Evolutionary conservation across 2,797 vertebrate genomes (phyloP).

Genomic region (Scolopax bukidnonensis): DNA sequence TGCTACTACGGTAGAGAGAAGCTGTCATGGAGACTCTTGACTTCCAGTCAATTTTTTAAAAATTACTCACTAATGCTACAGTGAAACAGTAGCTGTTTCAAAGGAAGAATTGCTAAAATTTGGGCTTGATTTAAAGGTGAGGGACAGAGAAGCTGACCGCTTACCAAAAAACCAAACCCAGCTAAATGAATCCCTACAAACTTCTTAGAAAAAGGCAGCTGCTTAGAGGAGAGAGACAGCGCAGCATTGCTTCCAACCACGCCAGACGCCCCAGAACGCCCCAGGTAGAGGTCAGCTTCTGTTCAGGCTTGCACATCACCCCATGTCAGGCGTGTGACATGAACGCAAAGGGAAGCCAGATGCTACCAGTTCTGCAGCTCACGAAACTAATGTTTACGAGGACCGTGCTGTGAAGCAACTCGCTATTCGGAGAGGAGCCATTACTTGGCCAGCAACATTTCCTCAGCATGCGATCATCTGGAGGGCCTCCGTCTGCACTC

Average conservation of each 20-base stretch:
- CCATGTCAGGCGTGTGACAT: not conserved
- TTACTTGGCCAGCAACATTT: not conserved
- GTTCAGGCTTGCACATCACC: slow-evolving; percentile 20
- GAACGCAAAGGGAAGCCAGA: not conserved
- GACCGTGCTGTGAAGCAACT: not conserved
- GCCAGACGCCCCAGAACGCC: not conserved
- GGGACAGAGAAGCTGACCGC: not conserved
- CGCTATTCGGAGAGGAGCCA: not conserved
- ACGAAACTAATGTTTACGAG: not conserved
- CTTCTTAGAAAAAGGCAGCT: not conserved
- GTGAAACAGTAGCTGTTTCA: not conserved
- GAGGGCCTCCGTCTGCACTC: not conserved
- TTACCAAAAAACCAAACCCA: not conserved
- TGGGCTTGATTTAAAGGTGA: not conserved
- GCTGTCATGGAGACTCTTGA: not conserved
- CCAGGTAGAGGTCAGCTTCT: slow-evolving; percentile 16
- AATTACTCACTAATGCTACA: rapidly evolving
- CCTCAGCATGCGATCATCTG: not conserved
- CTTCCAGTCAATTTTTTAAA: not conserved
- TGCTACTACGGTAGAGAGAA: not conserved
- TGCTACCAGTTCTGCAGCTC: slow-evolving; percentile 49
- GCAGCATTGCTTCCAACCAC: not conserved
- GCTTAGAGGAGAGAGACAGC: not conserved
- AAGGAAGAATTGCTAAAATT: not conserved
- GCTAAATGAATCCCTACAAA: not conserved